These are phyloP conservation scores for Macropodus opercularis DNA, from an alignment of 2,797 vertebrate genomes.

Conservation along the genomic window DNA sequence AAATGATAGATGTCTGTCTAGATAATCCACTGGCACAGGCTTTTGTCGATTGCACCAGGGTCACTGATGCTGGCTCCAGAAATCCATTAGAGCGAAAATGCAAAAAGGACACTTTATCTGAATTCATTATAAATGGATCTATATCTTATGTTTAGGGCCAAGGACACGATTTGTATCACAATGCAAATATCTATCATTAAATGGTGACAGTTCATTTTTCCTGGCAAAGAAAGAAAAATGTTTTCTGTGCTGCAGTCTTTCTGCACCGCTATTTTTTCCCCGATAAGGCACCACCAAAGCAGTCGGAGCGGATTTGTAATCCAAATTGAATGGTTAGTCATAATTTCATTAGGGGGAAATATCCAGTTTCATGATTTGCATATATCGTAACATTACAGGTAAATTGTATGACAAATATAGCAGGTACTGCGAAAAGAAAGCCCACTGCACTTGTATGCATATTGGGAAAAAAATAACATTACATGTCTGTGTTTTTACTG, in stretches of 20 bases:
- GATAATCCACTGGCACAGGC: constrained; percentile 71
- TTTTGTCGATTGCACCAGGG: constrained; percentile 82
- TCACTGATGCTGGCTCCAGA: constrained; percentile 78
- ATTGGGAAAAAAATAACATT: constrained; percentile 30
- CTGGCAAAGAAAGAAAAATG: constrained; percentile 86
- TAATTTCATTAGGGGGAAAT: constrained; percentile 66
- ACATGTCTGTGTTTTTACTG: constrained; percentile 4
- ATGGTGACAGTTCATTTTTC: constrained; percentile 88
- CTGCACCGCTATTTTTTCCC: constrained; percentile 48
- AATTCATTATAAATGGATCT: constrained; percentile 87
- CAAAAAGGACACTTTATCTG: constrained; percentile 85
- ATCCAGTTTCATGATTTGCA: constrained; percentile 76
- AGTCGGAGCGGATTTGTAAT: constrained; percentile 78
- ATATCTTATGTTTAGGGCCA: constrained; percentile 87
- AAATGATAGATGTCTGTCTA: constrained; percentile 81
- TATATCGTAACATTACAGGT: constrained; percentile 69
- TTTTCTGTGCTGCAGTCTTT: constrained; percentile 67
- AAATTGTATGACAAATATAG: constrained; percentile 60
- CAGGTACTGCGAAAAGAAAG: constrained; percentile 18
- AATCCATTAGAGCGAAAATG: constrained; percentile 82
- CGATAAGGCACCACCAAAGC: constrained; percentile 59
- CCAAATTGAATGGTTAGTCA: constrained; percentile 78
- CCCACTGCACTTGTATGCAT: not conserved
- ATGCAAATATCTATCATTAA: constrained; percentile 90
- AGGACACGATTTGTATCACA: constrained; percentile 88